These are phyloP conservation scores for Aphis craccivora DNA, from an alignment of 1,140 invertebrate genomes.

Conservation along the genomic window DNA sequence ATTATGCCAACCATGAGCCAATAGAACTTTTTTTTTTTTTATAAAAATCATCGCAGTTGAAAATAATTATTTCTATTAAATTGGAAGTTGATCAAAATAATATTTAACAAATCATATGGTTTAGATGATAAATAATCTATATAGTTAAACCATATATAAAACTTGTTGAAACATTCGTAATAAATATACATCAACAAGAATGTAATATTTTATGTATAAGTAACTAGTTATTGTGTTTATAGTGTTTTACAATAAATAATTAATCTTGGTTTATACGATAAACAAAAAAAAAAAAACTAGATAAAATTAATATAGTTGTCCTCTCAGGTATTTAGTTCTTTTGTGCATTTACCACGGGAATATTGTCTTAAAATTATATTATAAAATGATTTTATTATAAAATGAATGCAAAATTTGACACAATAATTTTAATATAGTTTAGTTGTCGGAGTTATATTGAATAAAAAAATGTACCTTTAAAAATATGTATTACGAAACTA, in stretches of 20 bases:
- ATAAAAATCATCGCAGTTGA: no score
- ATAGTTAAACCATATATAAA: not conserved
- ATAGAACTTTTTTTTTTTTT: no score
- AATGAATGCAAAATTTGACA: not conserved
- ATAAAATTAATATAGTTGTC: not conserved
- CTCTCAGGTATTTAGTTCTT: not conserved
- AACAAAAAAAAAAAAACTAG: not conserved
- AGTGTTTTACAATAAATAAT: not conserved
- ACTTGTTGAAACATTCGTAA: not conserved
- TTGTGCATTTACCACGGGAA: not conserved
- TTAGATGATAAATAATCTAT: no score
- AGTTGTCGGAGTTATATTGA: not conserved
- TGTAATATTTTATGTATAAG: not conserved
- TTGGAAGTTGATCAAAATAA: no score
- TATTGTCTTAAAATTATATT: no score
- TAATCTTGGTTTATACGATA: not conserved
- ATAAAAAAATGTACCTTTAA: no score
- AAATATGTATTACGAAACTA: no score
- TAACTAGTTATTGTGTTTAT: not conserved
- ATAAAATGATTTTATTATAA: no score
- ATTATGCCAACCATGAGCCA: no score
- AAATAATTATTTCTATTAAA: no score
- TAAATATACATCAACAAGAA: not conserved
- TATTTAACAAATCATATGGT: no score
- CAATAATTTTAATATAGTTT: not conserved